phyloP scores from a whole-genome alignment of 2,888 invertebrate genomes.

The Aleiodes leptofemur region DNA sequence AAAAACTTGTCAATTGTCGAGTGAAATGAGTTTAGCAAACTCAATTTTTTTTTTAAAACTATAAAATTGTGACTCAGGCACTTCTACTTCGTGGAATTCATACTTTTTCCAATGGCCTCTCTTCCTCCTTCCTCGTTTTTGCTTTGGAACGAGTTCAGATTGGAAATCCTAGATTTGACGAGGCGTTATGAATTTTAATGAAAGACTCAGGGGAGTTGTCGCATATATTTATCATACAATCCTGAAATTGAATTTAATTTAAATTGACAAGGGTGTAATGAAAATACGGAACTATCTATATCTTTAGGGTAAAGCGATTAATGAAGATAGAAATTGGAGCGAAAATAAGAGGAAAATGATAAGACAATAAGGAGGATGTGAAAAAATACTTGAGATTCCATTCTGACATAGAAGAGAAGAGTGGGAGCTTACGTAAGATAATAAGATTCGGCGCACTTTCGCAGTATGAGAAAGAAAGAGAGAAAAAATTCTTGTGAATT shows the following conservation, averaged over 20 bases:
- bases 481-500: too few relatives aligned
- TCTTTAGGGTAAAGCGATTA: background rate
- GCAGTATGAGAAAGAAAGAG: background rate
- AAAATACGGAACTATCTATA: background rate
- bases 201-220: background rate
- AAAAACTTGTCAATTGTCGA: background rate
- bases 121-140: background rate
- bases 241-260: background rate
- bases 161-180: constrained; percentile 23
- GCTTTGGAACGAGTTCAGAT: constrained; percentile 11
- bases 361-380: too few relatives aligned
- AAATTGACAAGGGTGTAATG: background rate
- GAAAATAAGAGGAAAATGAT: too few relatives aligned
- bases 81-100: constrained; percentile 23
- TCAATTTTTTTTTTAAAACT: background rate
- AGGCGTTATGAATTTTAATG: constrained; percentile 20
- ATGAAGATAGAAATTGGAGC: background rate
- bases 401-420: too few relatives aligned
- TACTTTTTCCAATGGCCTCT: background rate
- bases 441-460: constrained; percentile 45
- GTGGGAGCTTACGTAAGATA: constrained; percentile 42
- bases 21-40: constrained; percentile 14
- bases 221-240: background rate
- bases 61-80: constrained; percentile 24
- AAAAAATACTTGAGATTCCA: too few relatives aligned